These are phyloP conservation scores for Yasuhikotakia modesta DNA, from an alignment of 2,797 vertebrate genomes.

Conservation along the genomic window DNA sequence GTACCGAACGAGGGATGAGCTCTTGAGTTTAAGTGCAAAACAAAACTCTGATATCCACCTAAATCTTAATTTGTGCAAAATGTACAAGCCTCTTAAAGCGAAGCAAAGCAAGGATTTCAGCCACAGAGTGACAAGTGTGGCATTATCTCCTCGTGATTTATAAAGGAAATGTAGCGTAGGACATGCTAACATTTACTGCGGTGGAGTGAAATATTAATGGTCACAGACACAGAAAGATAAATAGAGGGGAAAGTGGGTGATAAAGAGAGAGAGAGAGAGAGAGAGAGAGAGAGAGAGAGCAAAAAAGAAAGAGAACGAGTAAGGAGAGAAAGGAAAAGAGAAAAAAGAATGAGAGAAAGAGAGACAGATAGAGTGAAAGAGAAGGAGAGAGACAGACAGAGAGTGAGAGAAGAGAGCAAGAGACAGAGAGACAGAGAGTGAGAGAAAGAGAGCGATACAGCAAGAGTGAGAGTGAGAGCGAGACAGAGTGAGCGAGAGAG, in stretches of 20 bases:
- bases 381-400: no score
- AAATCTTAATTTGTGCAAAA: background rate
- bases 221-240: background rate
- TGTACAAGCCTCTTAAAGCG: background rate
- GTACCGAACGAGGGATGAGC: no score
- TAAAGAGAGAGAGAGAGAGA: no score
- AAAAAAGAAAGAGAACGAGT: no score
- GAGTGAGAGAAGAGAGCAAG: no score
- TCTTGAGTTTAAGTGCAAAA: no score
- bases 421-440: background rate
- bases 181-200: background rate
- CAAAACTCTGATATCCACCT: background rate
- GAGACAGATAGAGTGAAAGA: no score
- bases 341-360: conserved; percentile 54
- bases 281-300: no score
- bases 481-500: no score
- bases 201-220: background rate
- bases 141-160: conserved; percentile 13
- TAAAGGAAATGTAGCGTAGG: background rate
- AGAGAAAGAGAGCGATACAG: conserved; percentile 74
- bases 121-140: background rate
- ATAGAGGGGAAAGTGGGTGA: background rate
- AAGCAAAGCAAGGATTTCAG: background rate
- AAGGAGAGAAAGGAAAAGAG: background rate
- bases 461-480: no score